Percentiles rank a stretch among this genome's conserved stretches.
These are phyloP conservation scores for Heliconius hermathena DNA, from an alignment of 1,140 invertebrate genomes.

Conservation along the genomic window DNA sequence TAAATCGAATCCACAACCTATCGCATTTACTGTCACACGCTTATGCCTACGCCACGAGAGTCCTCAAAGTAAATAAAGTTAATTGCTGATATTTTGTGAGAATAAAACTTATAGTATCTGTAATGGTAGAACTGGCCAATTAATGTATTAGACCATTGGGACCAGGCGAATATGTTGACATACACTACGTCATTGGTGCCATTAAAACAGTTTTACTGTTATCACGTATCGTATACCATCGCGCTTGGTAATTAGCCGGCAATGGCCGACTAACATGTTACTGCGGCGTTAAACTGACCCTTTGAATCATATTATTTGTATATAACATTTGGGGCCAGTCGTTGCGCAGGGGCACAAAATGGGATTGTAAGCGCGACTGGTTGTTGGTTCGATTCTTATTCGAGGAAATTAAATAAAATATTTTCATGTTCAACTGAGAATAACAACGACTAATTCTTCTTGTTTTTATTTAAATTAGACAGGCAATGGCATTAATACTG, in stretches of 20 bases:
- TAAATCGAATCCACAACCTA: no score
- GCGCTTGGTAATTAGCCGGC: slow-evolving; percentile 68
- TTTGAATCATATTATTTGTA: slow-evolving; percentile 16
- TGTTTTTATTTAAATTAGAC: no score
- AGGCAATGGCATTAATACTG: no score
- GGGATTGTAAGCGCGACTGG: no score
- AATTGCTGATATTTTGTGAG: not conserved
- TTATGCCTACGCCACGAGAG: no score
- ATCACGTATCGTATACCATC: slow-evolving; percentile 71
- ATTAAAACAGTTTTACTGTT: slow-evolving; percentile 76
- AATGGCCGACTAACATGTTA: slow-evolving; percentile 61
- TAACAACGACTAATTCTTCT: no score
- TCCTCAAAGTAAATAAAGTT: not conserved
- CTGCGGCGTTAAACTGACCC: slow-evolving; percentile 36
- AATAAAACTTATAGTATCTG: slow-evolving; percentile 24
- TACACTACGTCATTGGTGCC: slow-evolving; percentile 55
- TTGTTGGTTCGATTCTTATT: no score
- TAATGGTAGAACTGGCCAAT: slow-evolving; percentile 44
- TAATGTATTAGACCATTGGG: slow-evolving; percentile 57
- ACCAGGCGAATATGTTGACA: slow-evolving; percentile 66
- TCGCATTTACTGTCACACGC: no score
- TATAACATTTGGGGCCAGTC: not conserved
- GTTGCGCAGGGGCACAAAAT: no score
- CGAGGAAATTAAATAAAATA: no score
- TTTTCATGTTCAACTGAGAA: no score